These are phyloP conservation scores for Epizoanthus stellaris DNA, from an alignment of 92 coral and sea anemone genomes.

Conservation along the genomic window DNA sequence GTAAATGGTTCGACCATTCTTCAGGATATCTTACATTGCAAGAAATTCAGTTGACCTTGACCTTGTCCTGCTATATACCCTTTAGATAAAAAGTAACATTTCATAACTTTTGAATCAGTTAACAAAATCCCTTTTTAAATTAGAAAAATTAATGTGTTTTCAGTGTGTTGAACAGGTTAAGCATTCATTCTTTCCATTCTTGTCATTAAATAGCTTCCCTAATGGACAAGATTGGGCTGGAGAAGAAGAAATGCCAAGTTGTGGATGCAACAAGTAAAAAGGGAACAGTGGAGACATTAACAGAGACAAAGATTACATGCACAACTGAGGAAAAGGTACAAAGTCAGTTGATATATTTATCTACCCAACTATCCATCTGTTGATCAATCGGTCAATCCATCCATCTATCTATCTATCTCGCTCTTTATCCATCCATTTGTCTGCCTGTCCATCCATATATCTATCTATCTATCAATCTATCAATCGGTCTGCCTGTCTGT, in stretches of 20 bases:
- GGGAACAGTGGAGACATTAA: constrained; percentile 87
- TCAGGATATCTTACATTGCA: no score
- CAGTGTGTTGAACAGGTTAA: not conserved
- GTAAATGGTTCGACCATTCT: no score
- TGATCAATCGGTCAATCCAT: no score
- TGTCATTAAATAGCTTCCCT: constrained; percentile 58
- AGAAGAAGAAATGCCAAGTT: constrained; percentile 76
- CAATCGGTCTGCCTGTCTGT: no score
- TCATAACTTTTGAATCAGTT: no score
- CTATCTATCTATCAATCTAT: no score
- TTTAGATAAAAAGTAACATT: no score
- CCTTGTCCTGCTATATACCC: no score
- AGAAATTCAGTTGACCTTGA: no score
- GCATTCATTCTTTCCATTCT: not conserved
- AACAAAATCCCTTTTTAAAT: not conserved
- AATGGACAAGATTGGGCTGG: constrained; percentile 84
- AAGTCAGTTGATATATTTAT: not conserved
- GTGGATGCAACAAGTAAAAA: constrained; percentile 86
- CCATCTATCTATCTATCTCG: no score
- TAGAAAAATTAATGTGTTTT: not conserved
- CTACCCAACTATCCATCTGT: not conserved
- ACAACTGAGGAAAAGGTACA: constrained; percentile 90
- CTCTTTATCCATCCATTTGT: no score
- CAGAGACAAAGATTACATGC: constrained; percentile 89
- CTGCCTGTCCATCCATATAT: no score